Evolutionary conservation across 2,113 vertebrate genomes (phyloP).

Genomic region (Theristicus caerulescens): DNA sequence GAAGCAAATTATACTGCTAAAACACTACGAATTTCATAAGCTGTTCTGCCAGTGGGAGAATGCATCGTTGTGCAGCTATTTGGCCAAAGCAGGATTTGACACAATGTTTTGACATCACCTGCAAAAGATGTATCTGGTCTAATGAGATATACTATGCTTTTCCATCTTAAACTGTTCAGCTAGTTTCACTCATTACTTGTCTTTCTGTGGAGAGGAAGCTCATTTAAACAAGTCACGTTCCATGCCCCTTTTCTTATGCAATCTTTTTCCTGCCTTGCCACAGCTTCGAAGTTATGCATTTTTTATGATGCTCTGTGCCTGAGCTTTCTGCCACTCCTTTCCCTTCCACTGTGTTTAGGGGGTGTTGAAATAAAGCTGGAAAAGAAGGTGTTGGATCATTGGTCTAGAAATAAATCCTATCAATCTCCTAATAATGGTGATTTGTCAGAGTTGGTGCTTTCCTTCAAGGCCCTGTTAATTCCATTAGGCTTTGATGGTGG

Average conservation of each 20-base stretch:
- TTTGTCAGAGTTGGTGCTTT: background rate
- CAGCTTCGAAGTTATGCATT: background rate
- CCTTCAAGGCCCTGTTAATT: background rate
- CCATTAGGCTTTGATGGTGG: background rate
- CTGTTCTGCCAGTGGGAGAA: background rate
- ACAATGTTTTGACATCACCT: background rate
- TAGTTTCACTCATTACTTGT: background rate
- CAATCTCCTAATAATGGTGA: background rate
- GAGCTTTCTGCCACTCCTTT: background rate
- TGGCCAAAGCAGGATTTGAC: background rate
- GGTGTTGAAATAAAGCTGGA: background rate
- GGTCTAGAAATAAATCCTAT: background rate
- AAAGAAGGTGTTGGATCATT: background rate
- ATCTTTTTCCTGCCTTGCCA: background rate
- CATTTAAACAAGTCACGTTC: background rate
- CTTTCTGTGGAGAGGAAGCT: background rate
- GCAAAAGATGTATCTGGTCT: background rate
- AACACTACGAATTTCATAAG: background rate
- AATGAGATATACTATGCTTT: background rate
- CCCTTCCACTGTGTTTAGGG: background rate
- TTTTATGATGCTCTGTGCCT: background rate
- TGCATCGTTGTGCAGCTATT: background rate
- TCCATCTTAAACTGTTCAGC: background rate
- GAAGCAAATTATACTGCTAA: background rate
- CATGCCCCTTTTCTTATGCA: background rate